A percentile compares a stretch with the other conserved stretches of the same genome.
These are phyloP conservation scores for Daboia siamensis DNA, from an alignment of 2,113 vertebrate genomes.

Conservation along the genomic window DNA sequence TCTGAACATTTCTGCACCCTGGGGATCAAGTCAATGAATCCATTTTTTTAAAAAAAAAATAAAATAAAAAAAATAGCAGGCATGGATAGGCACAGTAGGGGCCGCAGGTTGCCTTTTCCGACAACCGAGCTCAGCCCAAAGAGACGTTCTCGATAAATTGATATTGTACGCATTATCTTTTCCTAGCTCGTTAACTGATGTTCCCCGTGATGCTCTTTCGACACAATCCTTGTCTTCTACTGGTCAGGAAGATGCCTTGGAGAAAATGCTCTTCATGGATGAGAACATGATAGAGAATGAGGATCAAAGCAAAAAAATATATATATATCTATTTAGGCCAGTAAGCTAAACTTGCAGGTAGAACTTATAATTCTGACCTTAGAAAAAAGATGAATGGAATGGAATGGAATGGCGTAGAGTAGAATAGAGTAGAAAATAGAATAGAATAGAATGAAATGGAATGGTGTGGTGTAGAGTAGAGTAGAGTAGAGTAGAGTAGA, in stretches of 20 bases:
- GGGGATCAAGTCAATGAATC: slow-evolving; percentile 43
- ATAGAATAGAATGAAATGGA: too few relatives aligned
- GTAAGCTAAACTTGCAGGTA: too few relatives aligned
- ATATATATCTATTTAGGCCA: too few relatives aligned
- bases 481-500: too few relatives aligned
- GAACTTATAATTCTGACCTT: too few relatives aligned
- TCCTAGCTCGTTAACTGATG: not conserved
- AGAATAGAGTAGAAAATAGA: too few relatives aligned
- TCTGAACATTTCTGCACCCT: slow-evolving; percentile 93
- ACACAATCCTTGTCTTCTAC: not conserved
- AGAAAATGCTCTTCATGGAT: not conserved
- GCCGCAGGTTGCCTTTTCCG: not conserved
- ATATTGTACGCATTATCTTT: not conserved
- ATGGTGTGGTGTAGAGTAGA: too few relatives aligned
- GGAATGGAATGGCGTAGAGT: too few relatives aligned
- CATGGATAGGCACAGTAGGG: not conserved
- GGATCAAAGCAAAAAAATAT: not conserved
- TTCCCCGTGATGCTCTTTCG: not conserved
- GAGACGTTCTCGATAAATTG: not conserved
- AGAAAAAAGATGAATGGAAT: too few relatives aligned
- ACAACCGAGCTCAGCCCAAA: not conserved
- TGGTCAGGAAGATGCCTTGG: not conserved
- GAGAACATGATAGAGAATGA: not conserved
- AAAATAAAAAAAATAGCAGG: not conserved
- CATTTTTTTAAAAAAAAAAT: slow-evolving; percentile 15